These are phyloP conservation scores for Parazoanthus atlanticus DNA, from an alignment of 92 coral and sea anemone genomes.

Conservation along the genomic window DNA sequence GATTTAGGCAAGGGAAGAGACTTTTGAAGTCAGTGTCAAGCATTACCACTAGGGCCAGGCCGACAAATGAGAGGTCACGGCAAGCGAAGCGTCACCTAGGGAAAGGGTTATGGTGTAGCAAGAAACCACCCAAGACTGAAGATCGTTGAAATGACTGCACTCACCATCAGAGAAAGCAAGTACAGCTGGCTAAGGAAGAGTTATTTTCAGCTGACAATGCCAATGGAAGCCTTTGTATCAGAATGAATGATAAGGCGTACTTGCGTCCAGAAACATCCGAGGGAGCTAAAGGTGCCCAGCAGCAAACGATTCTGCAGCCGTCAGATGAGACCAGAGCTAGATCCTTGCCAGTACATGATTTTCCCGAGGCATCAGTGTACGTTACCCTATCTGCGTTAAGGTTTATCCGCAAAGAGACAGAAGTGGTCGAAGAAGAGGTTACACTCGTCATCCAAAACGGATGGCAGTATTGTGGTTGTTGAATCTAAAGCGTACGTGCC, in stretches of 20 bases:
- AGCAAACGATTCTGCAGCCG: slow-evolving; percentile 20
- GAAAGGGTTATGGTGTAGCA: slow-evolving; percentile 51
- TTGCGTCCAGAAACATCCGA: slow-evolving; percentile 60
- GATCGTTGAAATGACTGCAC: slow-evolving; percentile 51
- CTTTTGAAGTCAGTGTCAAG: slow-evolving; percentile 53
- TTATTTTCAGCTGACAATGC: slow-evolving; percentile 47
- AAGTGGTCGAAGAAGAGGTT: slow-evolving; percentile 39
- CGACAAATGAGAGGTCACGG: slow-evolving; percentile 43
- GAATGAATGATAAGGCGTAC: slow-evolving; percentile 56
- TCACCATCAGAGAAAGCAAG: slow-evolving; percentile 48
- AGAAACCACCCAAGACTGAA: slow-evolving; percentile 56
- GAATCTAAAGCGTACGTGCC: slow-evolving; percentile 50
- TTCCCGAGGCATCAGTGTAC: slow-evolving; percentile 48
- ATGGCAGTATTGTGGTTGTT: slow-evolving; percentile 52
- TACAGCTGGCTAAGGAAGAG: slow-evolving; percentile 50
- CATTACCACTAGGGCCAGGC: slow-evolving; percentile 45
- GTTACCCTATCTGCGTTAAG: neutral
- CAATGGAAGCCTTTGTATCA: slow-evolving; percentile 23
- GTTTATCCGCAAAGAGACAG: neutral
- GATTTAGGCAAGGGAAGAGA: slow-evolving; percentile 44
- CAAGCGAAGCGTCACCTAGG: slow-evolving; percentile 60
- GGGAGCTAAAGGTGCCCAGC: slow-evolving; percentile 1
- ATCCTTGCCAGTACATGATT: slow-evolving; percentile 52
- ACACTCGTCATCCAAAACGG: slow-evolving; percentile 42
- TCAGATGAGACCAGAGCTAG: slow-evolving; percentile 47